Evolutionary conservation across 2,113 vertebrate genomes (phyloP), one percentile per base, ranked within the genome.

Genomic region (Ifrita kowaldi): DNA sequence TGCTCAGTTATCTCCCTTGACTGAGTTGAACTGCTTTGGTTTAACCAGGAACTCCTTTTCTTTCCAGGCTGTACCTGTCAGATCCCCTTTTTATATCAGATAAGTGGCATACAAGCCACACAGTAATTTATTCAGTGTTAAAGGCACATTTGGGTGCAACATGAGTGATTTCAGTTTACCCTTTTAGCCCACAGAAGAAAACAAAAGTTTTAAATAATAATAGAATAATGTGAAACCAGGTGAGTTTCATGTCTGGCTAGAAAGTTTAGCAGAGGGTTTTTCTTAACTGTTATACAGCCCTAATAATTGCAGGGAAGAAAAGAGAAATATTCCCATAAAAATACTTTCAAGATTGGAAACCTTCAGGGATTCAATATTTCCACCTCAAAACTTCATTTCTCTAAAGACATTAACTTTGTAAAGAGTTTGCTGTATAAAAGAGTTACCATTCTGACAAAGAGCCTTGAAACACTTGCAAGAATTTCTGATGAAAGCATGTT

Each of bases 321-420:
- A 93, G 39, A 94, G 23, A 11, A 80, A 68, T 65, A 53, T 77
- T 84, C 74, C 10, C 64, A 30, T 70, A 44, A 76, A 75, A 92
- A 26, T 27, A 60, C 41, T 84, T 93, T 74, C 44, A 93, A 74
- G 88, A 35, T 3, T 86, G 21, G 27, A 91, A 95, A 77, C 30
- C 88, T 95, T 90, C 73, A 60, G 88, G 67, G 91, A 97, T 84
- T 97, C 78, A 69, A 46, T 75, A 90, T 89, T 92, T 96, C 68
- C 86, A 93, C 91, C 81, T 87, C 69, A 84, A 91, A 96, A 96
- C 79, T 92, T 93, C 42, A 63, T 79, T 94, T 69, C 44, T 65
- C 49, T 83, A n/a, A 91, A 92, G 84, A 76, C 39, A 75, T 44
- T 80, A 87, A 90, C 84, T 94, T 95, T 86, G 78, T 70, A 62